Percentiles rank a stretch among this genome's conserved stretches.
Conservation (phyloP, 2,888 invertebrate species). For the Tipula unca region DNA sequence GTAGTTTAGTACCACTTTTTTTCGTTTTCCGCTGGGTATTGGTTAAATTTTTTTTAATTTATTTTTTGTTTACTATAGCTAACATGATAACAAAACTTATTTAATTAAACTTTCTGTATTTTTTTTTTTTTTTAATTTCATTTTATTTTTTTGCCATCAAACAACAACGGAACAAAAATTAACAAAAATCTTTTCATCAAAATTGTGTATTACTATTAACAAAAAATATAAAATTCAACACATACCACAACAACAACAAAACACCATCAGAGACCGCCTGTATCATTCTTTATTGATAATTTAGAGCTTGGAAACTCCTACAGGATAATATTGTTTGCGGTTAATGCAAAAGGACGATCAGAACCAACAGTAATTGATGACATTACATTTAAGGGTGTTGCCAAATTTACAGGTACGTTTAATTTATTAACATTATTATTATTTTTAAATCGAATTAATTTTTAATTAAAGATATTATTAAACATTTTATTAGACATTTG, state of each 20-base stretch:
- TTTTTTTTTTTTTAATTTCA: neutral
- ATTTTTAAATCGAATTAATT: neutral
- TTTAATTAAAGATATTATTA: neutral
- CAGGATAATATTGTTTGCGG: conserved; percentile 73
- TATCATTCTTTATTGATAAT: conserved; percentile 42
- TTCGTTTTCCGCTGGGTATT: neutral
- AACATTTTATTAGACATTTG: neutral
- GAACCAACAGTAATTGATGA: conserved; percentile 76
- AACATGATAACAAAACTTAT: neutral
- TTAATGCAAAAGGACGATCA: conserved; percentile 80
- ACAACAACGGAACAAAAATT: neutral
- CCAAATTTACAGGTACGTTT: conserved; percentile 70
- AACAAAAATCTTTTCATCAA: neutral
- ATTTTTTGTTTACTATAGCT: neutral
- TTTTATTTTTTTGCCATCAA: neutral
- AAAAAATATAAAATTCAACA: neutral
- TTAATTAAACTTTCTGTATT: neutral
- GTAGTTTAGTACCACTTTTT: neutral
- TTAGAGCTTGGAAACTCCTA: conserved; percentile 67
- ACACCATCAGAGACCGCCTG: conserved; percentile 35
- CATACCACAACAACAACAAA: neutral
- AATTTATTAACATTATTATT: neutral
- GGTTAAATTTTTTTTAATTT: neutral
- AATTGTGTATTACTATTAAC: neutral
- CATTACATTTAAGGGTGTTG: conserved; percentile 76